phyloP scores from a whole-genome alignment of 2,888 invertebrate genomes.

The Cistogaster globosa region DNA sequence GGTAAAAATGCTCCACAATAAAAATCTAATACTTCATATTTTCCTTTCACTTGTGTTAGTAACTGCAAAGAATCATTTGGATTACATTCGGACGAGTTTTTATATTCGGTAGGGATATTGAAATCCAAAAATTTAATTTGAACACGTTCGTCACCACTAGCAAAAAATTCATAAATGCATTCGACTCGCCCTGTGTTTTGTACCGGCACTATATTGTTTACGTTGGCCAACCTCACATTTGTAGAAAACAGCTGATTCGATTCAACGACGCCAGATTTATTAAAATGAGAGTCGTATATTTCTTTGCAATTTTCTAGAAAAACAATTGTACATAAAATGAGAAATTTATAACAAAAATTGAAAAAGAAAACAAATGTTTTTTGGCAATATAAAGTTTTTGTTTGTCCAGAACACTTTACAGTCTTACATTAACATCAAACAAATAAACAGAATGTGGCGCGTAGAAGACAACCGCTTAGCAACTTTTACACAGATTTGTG shows the following conservation, averaged over 20 bases:
- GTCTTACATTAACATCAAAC: conserved; percentile 89
- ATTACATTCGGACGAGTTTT: conserved; percentile 79
- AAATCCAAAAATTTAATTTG: conserved; percentile 82
- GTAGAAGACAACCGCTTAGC: conserved; percentile 89
- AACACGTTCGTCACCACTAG: conserved; percentile 91
- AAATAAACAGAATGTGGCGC: conserved; percentile 76
- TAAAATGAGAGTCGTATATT: conserved; percentile 90
- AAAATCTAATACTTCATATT: conserved; percentile 93
- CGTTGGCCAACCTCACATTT: conserved; percentile 84
- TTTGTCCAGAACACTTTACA: conserved; percentile 72
- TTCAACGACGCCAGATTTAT: conserved; percentile 92
- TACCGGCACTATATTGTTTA: conserved; percentile 66
- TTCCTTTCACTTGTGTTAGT: conserved; percentile 91
- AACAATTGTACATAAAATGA: conserved; percentile 19
- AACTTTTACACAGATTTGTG: conserved; percentile 90
- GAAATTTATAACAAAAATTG: background rate
- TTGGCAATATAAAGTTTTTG: conserved; percentile 39
- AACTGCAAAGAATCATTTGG: conserved; percentile 82
- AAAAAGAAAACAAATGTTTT: conserved; percentile 31
- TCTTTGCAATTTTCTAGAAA: conserved; percentile 88
- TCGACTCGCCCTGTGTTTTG: conserved; percentile 84
- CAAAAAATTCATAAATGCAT: conserved; percentile 96
- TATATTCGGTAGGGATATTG: conserved; percentile 79
- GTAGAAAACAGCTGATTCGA: conserved; percentile 91
- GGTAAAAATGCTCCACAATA: conserved; percentile 93